phyloP scores from a whole-genome alignment of 2,113 vertebrate genomes.

The Gobius niger region DNA sequence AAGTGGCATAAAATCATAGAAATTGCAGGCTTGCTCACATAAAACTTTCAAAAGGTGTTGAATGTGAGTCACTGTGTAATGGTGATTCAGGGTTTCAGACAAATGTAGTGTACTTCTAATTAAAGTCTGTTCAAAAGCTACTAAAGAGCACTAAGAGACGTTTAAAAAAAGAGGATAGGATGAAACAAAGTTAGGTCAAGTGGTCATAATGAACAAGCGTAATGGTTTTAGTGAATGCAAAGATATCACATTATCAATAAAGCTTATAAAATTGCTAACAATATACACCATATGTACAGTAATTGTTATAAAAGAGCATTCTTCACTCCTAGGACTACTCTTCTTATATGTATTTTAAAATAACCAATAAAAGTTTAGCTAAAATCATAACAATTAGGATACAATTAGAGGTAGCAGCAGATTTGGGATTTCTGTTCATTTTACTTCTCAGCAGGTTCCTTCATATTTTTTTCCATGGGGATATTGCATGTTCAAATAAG shows the following conservation, averaged over 20 bases:
- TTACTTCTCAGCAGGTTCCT: slow-evolving; percentile 43
- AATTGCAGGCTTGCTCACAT: slow-evolving; percentile 8
- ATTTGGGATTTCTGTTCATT: slow-evolving; percentile 80
- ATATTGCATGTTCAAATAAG: slow-evolving; percentile 55
- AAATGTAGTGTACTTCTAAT: slow-evolving; percentile 2
- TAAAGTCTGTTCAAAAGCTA: slow-evolving; percentile 5
- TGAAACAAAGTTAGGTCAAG: slow-evolving; percentile 48
- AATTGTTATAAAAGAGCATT: slow-evolving; percentile 65
- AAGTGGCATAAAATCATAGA: slow-evolving; percentile 47
- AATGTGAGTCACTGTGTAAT: slow-evolving; percentile 12
- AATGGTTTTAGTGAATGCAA: slow-evolving; percentile 65
- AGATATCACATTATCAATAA: slow-evolving; percentile 72
- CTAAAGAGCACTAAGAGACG: not conserved
- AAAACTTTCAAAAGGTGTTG: slow-evolving; percentile 3
- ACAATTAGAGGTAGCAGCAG: slow-evolving; percentile 98
- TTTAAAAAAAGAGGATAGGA: not conserved
- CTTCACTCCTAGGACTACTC: slow-evolving; percentile 46
- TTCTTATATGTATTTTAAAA: slow-evolving; percentile 75
- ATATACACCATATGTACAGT: slow-evolving; percentile 76
- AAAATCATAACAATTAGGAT: slow-evolving; percentile 68
- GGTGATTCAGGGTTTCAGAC: slow-evolving; percentile 23
- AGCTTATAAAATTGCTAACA: slow-evolving; percentile 78
- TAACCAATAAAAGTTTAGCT: slow-evolving; percentile 75
- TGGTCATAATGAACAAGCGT: slow-evolving; percentile 48
- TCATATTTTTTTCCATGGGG: slow-evolving; percentile 47